Percentiles rank a stretch among this genome's conserved stretches.
phyloP scores from a whole-genome alignment of 2,113 vertebrate species.

The Panthera leo region DNA sequence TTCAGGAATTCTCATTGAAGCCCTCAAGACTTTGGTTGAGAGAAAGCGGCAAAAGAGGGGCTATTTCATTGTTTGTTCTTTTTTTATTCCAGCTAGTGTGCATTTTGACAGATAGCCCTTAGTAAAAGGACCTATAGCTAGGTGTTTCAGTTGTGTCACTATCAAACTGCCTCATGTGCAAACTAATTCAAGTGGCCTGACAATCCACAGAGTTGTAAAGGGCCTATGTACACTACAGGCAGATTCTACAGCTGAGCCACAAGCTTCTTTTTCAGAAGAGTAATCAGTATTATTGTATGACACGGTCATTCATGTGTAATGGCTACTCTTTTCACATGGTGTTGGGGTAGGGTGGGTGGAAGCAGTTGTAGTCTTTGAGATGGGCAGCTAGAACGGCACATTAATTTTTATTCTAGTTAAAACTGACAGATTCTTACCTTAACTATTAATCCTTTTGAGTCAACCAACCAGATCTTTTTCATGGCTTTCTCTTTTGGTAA shows the following conservation, averaged over 20 bases:
- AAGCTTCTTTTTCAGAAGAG: background rate
- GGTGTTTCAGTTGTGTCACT: background rate
- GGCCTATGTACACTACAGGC: background rate
- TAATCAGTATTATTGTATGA: background rate
- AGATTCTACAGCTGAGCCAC: background rate
- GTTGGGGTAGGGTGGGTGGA: background rate
- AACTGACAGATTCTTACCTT: slow-evolving; percentile 88
- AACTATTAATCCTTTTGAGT: slow-evolving; percentile 97
- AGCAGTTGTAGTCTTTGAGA: background rate
- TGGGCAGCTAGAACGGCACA: background rate
- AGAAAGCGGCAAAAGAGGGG: background rate
- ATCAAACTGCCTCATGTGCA: background rate
- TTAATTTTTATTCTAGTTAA: background rate
- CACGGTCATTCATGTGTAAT: too few species aligned
- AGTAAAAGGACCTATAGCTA: background rate
- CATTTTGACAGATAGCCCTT: background rate
- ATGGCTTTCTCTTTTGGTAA: slow-evolving; percentile 85
- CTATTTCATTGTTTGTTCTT: background rate
- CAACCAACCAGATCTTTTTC: slow-evolving; percentile 98
- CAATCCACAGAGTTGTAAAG: background rate
- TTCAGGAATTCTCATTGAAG: background rate
- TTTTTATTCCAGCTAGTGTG: background rate
- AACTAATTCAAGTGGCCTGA: background rate
- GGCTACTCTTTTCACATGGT: background rate
- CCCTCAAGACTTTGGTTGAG: background rate